Conservation (phyloP, 1,140 invertebrate species). For the Lepidurus apus region DNA sequence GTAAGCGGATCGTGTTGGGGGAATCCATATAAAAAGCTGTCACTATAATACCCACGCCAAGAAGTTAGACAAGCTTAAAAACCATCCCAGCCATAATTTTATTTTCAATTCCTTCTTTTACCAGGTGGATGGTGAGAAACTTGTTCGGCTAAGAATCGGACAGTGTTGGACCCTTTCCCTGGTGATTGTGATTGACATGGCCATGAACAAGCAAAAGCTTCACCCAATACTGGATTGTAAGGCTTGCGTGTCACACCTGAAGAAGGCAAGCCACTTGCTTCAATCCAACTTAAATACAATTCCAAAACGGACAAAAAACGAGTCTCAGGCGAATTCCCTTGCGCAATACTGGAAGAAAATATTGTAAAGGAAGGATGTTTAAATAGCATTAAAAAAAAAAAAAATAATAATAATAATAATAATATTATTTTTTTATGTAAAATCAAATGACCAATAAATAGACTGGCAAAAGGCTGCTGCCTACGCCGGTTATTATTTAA, state of each 20-base stretch:
- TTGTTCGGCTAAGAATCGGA: slow-evolving; percentile 52
- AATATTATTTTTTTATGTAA: too few relatives aligned
- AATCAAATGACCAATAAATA: too few relatives aligned
- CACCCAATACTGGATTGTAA: slow-evolving; percentile 55
- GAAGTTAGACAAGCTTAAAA: background rate
- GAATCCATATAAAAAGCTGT: slow-evolving; percentile 30
- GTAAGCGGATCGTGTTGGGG: background rate
- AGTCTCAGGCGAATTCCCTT: slow-evolving; percentile 6
- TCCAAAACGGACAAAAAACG: slow-evolving; percentile 26
- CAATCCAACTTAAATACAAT: slow-evolving; percentile 32
- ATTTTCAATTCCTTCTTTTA: slow-evolving; percentile 37
- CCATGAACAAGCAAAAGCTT: slow-evolving; percentile 54
- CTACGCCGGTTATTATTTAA: too few relatives aligned
- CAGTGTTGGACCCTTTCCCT: slow-evolving; percentile 20
- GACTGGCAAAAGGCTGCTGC: too few relatives aligned
- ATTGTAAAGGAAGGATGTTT: background rate
- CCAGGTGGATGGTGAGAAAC: slow-evolving; percentile 55
- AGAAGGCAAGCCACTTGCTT: slow-evolving; percentile 39
- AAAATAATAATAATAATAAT: too few relatives aligned
- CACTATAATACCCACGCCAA: background rate
- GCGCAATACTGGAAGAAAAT: slow-evolving; percentile 3
- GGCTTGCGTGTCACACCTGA: slow-evolving; percentile 49
- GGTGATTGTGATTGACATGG: background rate
- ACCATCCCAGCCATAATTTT: background rate
- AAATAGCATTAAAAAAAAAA: background rate